Conservation (phyloP, 1,140 invertebrate species). For the Aphaenogaster ashmeadi region DNA sequence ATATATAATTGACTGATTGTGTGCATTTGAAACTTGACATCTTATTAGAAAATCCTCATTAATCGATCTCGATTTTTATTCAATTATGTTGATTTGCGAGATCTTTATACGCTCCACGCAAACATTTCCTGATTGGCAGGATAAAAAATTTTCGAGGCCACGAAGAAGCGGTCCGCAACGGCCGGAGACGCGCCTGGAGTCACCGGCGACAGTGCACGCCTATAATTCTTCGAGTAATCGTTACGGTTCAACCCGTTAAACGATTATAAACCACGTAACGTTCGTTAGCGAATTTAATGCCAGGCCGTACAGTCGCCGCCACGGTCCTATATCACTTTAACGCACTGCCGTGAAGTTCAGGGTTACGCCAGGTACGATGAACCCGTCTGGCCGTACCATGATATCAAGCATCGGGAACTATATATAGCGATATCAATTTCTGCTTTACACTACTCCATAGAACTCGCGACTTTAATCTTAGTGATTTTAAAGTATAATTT, state of each 20-base stretch:
- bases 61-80: neutral
- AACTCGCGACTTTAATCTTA: neutral
- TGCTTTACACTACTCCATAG: neutral
- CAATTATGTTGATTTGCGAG: neutral
- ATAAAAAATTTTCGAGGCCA: neutral
- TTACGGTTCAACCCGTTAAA: conserved; percentile 71
- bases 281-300: conserved; percentile 76
- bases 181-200: conserved; percentile 24
- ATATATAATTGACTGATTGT: neutral
- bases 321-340: conserved; percentile 73
- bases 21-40: neutral
- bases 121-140: neutral
- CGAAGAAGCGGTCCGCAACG: conserved; percentile 16
- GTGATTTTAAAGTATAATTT: conserved; percentile 6
- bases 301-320: conserved; percentile 36
- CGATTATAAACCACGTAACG: conserved; percentile 74
- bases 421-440: conserved; percentile 24
- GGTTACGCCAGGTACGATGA: conserved; percentile 72
- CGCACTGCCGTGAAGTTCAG: conserved; percentile 71
- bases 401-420: conserved; percentile 38
- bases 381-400: conserved; percentile 59
- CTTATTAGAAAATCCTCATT: neutral
- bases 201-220: conserved; percentile 56
- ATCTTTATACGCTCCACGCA: neutral
- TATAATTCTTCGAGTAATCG: conserved; percentile 73